These are phyloP conservation scores for Oxycera nigricornis DNA, from an alignment of 2,888 invertebrate genomes.

Conservation along the genomic window DNA sequence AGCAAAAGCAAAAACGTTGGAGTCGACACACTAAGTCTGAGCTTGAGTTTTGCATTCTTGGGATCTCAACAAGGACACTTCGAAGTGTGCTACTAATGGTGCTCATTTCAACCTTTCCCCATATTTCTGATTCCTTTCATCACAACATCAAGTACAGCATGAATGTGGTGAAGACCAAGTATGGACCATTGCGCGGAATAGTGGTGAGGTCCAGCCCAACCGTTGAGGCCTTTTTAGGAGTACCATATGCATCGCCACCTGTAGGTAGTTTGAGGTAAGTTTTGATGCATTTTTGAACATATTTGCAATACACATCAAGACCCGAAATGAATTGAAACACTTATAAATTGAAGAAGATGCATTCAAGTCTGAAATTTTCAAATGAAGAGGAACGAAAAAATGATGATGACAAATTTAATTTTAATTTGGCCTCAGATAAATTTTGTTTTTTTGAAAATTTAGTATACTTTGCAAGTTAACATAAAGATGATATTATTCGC, in stretches of 20 bases:
- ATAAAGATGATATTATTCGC: too few species aligned
- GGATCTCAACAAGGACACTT: slow-evolving; percentile 23
- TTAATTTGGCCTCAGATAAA: too few species aligned
- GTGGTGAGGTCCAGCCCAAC: slow-evolving; percentile 81
- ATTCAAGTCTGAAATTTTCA: too few species aligned
- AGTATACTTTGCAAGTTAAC: too few species aligned
- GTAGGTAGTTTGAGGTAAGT: slow-evolving; percentile 83
- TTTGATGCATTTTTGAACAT: neutral
- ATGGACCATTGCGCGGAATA: slow-evolving; percentile 86
- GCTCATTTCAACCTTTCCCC: slow-evolving; percentile 50
- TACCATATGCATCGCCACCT: slow-evolving; percentile 93
- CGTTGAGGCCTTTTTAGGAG: slow-evolving; percentile 91
- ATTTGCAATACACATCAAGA: neutral
- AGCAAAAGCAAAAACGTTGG: neutral
- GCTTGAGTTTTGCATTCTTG: neutral
- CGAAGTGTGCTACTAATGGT: slow-evolving; percentile 46
- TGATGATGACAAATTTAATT: too few species aligned
- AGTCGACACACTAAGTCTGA: neutral
- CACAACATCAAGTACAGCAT: slow-evolving; percentile 74
- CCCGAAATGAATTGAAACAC: too few species aligned
- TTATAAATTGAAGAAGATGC: too few species aligned
- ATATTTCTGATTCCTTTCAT: slow-evolving; percentile 65
- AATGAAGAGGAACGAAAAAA: too few species aligned
- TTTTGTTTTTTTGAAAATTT: too few species aligned
- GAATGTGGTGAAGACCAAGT: slow-evolving; percentile 85